phyloP scores from a whole-genome alignment of 2,797 vertebrate genomes.

The Centroberyx gerrardi region DNA sequence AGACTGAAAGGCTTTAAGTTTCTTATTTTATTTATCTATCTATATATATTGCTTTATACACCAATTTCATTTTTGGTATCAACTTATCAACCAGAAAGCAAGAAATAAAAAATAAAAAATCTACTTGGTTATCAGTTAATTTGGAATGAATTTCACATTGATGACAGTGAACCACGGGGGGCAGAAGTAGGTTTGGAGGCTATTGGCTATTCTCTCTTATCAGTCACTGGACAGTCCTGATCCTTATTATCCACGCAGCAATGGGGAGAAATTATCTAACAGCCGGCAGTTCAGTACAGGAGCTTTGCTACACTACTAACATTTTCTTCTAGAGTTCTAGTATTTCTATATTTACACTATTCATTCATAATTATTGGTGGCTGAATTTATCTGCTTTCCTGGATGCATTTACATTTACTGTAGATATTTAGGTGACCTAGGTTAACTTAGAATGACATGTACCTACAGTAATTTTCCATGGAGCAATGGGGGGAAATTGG shows the following conservation, averaged over 20 bases:
- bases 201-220: conserved; percentile 72
- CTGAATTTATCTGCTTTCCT: neutral
- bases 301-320: conserved; percentile 45
- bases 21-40: neutral
- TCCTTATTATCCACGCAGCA: conserved; percentile 74
- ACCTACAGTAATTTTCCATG: too few species aligned
- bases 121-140: conserved; percentile 51
- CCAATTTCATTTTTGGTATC: neutral
- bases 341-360: conserved; percentile 11
- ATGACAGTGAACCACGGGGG: conserved; percentile 58
- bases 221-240: conserved; percentile 75
- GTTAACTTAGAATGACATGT: neutral
- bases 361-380: neutral
- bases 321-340: conserved; percentile 18
- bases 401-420: neutral
- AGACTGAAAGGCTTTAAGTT: conserved; percentile 11
- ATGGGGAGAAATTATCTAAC: conserved; percentile 53
- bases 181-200: conserved; percentile 26
- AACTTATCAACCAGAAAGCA: conserved; percentile 10
- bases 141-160: conserved; percentile 40
- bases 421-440: neutral
- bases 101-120: conserved; percentile 26
- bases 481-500: too few species aligned
- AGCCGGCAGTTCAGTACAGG: conserved; percentile 26
- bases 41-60: conserved; percentile 6